Evolutionary conservation across 2,888 invertebrate species (phyloP), one percentile per base, ranked within the genome.

Genomic region (Salpingus planirostris): DNA sequence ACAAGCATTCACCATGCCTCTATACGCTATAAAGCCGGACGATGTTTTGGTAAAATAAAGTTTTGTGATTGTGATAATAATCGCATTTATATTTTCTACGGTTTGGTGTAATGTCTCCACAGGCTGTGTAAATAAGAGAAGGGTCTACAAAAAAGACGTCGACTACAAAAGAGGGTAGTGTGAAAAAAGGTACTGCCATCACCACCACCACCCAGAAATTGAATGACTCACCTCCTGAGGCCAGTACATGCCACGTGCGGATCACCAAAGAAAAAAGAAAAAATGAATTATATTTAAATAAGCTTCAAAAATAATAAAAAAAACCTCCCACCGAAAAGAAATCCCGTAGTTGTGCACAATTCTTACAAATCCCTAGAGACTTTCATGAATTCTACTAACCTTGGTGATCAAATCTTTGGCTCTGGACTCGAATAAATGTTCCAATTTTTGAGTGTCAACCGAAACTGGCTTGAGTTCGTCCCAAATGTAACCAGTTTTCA

Each of bases 371-470:
- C 5, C 12, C 3, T 2, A 3, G 11, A 6, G 23, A 2, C 7
- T 18, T 15, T 15, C 11, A 11, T 18, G 5, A 14, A 13, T 29
- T 32, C 31, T 27, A 47, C 71, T 65, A 68, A 90, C 90, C 88
- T 96, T 96, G 44, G 87, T 83, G 54, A 91, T 78, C 52, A 93
- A 71, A 70, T 97, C 98, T 69, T 93, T 95, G 44, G 91, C 88
- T 55, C 92, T 78, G 15, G 91, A 91, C 66, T 98, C 98, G 65
- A 99, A 98, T 38, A 98, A 73, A 66, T 95, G 91, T 59, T 97
- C 95, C 52, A 98, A 67, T 66, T 90, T 90, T 52, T 88, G 83
- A 4, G 86, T 88, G 61, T 98, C 97, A 13, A 99, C 76, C 31
- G 74, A 73, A 3, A 96, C 80, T 14, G 82, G 77, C 21, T 79